phyloP scores from a whole-genome alignment of 1,140 invertebrate species.

The Drosophila orosa region DNA sequence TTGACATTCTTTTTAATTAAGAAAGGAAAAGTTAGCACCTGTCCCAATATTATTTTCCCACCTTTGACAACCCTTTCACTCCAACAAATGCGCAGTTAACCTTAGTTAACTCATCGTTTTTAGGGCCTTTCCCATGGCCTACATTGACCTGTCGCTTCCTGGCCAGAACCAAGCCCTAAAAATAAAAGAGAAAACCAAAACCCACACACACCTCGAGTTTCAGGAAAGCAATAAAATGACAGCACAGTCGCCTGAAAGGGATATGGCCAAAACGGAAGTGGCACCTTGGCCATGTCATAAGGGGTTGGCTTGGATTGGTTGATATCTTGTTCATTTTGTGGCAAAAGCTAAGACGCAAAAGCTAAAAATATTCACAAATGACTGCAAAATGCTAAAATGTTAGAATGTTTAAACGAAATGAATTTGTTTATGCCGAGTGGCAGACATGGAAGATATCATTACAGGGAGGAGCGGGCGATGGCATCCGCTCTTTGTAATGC shows the following conservation, averaged over 20 bases:
- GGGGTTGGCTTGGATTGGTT: conserved; percentile 15
- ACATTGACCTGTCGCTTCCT: conserved; percentile 47
- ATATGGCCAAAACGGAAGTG: conserved; percentile 43
- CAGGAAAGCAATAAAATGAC: conserved; percentile 45
- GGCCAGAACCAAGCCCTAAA: conserved; percentile 25
- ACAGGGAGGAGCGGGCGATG: conserved; percentile 11
- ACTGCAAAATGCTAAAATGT: conserved; percentile 57
- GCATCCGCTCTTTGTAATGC: conserved; percentile 55
- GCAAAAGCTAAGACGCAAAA: conserved; percentile 43
- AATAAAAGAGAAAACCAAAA: conserved; percentile 14
- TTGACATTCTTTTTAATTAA: neutral
- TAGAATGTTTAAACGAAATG: conserved; percentile 60
- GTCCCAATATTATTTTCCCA: neutral
- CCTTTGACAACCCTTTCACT: conserved; percentile 27
- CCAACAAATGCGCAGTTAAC: conserved; percentile 15
- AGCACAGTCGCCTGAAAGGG: conserved; percentile 17
- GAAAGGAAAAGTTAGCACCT: neutral
- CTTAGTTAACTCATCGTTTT: neutral
- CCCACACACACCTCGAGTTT: conserved; percentile 44
- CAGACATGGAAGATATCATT: conserved; percentile 62
- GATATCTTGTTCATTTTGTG: conserved; percentile 9
- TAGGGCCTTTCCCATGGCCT: conserved; percentile 20
- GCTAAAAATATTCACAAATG: conserved; percentile 13
- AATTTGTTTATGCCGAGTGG: conserved; percentile 67
- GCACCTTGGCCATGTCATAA: conserved; percentile 11